Conservation (phyloP, 2,888 invertebrate species). For the Leptopterna dolabrata region DNA sequence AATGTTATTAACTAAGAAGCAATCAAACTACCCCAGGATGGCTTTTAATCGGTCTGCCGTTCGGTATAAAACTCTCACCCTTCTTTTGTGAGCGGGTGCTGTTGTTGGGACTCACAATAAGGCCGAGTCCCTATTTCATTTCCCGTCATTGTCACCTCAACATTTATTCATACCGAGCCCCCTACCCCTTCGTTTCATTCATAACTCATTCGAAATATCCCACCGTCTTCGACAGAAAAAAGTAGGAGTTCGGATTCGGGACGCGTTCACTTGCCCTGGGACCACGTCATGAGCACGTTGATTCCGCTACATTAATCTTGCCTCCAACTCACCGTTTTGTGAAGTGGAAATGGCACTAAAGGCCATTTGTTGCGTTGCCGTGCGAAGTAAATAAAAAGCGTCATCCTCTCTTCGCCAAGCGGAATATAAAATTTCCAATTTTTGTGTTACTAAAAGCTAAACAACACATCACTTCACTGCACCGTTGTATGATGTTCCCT, state of each 20-base stretch:
- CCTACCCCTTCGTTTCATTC: too few relatives aligned
- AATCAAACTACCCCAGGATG: background rate
- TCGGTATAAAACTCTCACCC: background rate
- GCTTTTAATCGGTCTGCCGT: background rate
- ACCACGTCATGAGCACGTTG: slow-evolving; percentile 27
- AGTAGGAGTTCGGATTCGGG: background rate
- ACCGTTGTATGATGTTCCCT: too few relatives aligned
- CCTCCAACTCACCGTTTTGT: slow-evolving; percentile 9
- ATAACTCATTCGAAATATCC: background rate
- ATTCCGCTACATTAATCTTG: slow-evolving; percentile 29
- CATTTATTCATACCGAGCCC: background rate
- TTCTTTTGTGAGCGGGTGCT: background rate
- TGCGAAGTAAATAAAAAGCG: slow-evolving; percentile 14
- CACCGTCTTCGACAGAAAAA: background rate
- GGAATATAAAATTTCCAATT: slow-evolving; percentile 27
- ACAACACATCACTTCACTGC: too few relatives aligned
- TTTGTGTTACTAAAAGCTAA: background rate
- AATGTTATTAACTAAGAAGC: background rate
- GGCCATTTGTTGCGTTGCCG: slow-evolving; percentile 29
- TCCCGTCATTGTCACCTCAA: slow-evolving; percentile 8
- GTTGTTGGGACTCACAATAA: background rate
- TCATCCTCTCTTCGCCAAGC: slow-evolving; percentile 15
- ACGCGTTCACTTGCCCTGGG: background rate
- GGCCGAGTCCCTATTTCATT: background rate
- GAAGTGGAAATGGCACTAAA: slow-evolving; percentile 29